Percentiles rank a stretch among this genome's conserved stretches.
These are phyloP conservation scores for Ephestia elutella DNA, from an alignment of 1,140 invertebrate genomes.

Conservation along the genomic window DNA sequence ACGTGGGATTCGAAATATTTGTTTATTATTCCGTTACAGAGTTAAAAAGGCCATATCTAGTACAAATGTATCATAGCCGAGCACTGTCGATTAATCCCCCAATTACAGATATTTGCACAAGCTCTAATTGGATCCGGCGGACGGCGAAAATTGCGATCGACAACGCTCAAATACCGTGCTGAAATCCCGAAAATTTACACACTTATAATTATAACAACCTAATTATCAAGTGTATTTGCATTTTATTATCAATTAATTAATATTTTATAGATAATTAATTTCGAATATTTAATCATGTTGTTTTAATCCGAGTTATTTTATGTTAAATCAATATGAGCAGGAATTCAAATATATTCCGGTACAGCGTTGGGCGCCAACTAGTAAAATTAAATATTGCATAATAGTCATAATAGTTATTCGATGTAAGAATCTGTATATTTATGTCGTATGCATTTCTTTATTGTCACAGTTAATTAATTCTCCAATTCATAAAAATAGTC, in stretches of 20 bases:
- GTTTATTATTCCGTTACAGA: too few relatives aligned
- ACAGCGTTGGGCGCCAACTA: not conserved
- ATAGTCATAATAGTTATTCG: too few relatives aligned
- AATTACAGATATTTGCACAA: conserved; percentile 57
- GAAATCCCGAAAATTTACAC: not conserved
- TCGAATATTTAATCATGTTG: too few relatives aligned
- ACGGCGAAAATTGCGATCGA: not conserved
- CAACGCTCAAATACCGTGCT: not conserved
- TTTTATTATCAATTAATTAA: not conserved
- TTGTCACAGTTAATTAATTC: too few relatives aligned
- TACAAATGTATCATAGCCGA: not conserved
- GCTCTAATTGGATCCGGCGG: conserved; percentile 46
- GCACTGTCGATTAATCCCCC: conserved; percentile 39
- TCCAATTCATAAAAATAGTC: too few relatives aligned
- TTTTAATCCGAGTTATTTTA: too few relatives aligned
- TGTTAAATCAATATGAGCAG: too few relatives aligned
- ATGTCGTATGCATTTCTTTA: too few relatives aligned
- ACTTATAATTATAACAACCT: not conserved
- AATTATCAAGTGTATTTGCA: not conserved
- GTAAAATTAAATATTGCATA: not conserved
- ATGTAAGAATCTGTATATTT: too few relatives aligned
- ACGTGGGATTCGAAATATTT: too few relatives aligned
- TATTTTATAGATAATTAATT: not conserved
- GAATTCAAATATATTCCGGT: not conserved
- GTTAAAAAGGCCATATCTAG: too few relatives aligned